Evolutionary conservation across 2,113 vertebrate genomes (phyloP), one percentile per base, ranked within the genome.

Genomic region (Taxidea taxus): DNA sequence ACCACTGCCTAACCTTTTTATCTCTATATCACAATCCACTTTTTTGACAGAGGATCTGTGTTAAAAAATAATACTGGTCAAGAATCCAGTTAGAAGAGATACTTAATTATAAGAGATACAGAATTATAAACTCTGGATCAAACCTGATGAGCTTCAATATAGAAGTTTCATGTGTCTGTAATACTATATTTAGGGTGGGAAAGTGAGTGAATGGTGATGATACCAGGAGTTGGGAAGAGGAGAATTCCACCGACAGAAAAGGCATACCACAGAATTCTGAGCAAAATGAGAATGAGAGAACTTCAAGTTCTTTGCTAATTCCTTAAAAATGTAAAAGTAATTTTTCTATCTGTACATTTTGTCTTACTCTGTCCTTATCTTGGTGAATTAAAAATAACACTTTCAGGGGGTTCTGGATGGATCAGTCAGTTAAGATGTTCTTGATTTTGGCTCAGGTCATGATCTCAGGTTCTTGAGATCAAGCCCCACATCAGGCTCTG

Each of bases 1-100:
- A 56, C n/a, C 6, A 84, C n/a, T 84, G 8, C 12, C 13, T 91
- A 49, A 80, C 2, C 27, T 27, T 44, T 14, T 77, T 37, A 70
- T 91, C 23, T 77, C 78, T 86, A 72, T 84, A 66, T 16, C 18
- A 75, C 31, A 96, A 77, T 58, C 34, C 21, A 58, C 39, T 86
- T 18, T 84, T 95, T 97, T 74, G 16, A n/a, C 20, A 74, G 12
- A 78, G 37, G 47, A 42, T 54, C 31, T 60, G 6, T 64, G 3
- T 47, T 97, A 58, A 78, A 90, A 90, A 88, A 78, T 25, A 80
- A 60, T 75, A 94, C 49, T 86, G 25, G 6, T 87, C 47, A 86
- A 8, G n/a, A 93, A 72, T 86, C 5, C 25, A 87, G 54, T 37
- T 75, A 85, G 18, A 78, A 94, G 77, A 7, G 3, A 54, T 60